These are phyloP conservation scores for Phataginus tricuspis DNA, from an alignment of 2,797 vertebrate species.

Conservation along the genomic window DNA sequence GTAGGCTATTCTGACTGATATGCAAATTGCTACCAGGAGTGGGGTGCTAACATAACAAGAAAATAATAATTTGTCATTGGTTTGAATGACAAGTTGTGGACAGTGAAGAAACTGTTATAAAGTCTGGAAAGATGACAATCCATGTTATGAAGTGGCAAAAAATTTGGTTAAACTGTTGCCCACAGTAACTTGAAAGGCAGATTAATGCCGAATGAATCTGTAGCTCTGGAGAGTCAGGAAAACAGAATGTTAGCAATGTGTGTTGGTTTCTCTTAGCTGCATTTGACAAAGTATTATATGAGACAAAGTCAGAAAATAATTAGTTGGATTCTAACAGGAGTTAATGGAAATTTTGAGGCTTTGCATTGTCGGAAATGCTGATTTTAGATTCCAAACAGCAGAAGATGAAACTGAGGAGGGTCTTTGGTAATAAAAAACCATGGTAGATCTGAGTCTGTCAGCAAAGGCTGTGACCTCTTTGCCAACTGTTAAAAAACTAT, in stretches of 20 bases:
- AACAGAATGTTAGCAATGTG: neutral
- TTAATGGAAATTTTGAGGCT: neutral
- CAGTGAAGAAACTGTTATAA: neutral
- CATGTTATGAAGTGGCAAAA: neutral
- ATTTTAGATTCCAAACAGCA: constrained; percentile 32
- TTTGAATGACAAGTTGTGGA: neutral
- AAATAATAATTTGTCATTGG: neutral
- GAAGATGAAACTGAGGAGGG: neutral
- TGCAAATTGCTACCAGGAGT: neutral
- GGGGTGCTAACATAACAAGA: neutral
- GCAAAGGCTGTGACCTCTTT: neutral
- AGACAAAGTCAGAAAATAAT: constrained; percentile 47
- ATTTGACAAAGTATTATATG: neutral
- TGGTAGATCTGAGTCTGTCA: neutral
- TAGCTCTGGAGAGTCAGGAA: neutral
- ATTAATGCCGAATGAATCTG: neutral
- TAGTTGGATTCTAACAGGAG: neutral
- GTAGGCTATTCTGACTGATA: constrained; percentile 36
- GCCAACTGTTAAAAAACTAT: neutral
- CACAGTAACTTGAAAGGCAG: neutral
- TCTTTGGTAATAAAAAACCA: neutral
- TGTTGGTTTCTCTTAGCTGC: constrained; percentile 30
- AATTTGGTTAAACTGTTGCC: neutral
- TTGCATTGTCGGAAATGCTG: neutral
- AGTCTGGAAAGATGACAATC: neutral